Evolutionary conservation across 2,888 invertebrate species (phyloP), one percentile per base, ranked within the genome.

Genomic region (Ditylenchus weischeri): DNA sequence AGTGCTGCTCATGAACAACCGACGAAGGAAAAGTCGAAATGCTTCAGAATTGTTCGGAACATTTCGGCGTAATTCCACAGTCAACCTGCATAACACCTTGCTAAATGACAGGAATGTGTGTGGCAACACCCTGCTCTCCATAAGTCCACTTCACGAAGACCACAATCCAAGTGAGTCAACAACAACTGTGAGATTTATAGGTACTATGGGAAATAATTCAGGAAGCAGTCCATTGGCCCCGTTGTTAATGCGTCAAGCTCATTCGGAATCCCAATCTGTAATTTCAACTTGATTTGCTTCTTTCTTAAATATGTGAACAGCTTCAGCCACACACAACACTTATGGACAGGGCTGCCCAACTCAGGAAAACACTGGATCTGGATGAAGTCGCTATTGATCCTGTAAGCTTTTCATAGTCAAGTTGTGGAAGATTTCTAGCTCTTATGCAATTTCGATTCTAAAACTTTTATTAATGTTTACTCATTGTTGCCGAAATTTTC

Each of bases 321-420:
- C 21, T 67, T 69, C 58, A 67, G 67, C 36, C 35, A 18, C 36
- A 69, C 54, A 29, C 49, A 23, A 62, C 65, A 15, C 38, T 59
- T 1, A 36, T 51, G 29, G 72, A 75, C 54, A 66, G 79, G 29
- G 75, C 78, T 13, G 71, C 72, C 50, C 91, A 93, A 85, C 90
- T 96, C 89, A 88, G 88, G 11, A 88, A 89, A 69, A 88, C 89
- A 60, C 90, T 91, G 0, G 84, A 86, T 71, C 84, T 86, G 67
- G 83, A 83, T 80, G 71, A 83, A 77, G 50, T 54, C 2, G 54
- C 54, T 29, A 54, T 54, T 18, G 54, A 54, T 54, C 54, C 54
- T 23, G 43, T 43, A 43, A 43, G 1, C 43, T 43, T 43, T 43
- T 43, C 15, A 43, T 43, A 13, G 8, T 15, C 8, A 43, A 29